These are phyloP conservation scores for Timandra comae DNA, from an alignment of 2,888 invertebrate species.

Conservation along the genomic window DNA sequence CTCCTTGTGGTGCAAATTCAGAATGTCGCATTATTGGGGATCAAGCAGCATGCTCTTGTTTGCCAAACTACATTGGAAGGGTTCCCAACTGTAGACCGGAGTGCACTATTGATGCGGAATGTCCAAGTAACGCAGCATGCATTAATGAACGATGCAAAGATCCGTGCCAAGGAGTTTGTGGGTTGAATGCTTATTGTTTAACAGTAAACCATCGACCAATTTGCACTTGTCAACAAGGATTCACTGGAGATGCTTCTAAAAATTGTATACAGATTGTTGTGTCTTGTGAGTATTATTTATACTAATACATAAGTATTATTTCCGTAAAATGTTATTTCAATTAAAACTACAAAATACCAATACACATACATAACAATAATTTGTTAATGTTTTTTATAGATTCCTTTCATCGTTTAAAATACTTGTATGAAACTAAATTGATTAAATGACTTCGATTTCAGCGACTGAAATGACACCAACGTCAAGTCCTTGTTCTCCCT, in stretches of 20 bases:
- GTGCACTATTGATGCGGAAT: slow-evolving; percentile 87
- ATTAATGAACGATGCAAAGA: slow-evolving; percentile 87
- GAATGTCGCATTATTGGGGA: slow-evolving; percentile 87
- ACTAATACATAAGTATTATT: too few species aligned
- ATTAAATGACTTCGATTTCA: slow-evolving; percentile 37
- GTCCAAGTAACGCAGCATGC: slow-evolving; percentile 88
- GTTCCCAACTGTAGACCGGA: slow-evolving; percentile 92
- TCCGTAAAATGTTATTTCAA: too few species aligned
- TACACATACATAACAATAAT: too few species aligned
- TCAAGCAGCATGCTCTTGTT: slow-evolving; percentile 90
- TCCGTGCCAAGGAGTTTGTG: slow-evolving; percentile 88
- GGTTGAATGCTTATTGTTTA: slow-evolving; percentile 86
- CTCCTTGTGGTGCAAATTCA: slow-evolving; percentile 90
- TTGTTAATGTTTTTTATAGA: too few species aligned
- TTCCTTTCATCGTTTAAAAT: slow-evolving; percentile 1
- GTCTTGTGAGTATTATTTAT: slow-evolving; percentile 42
- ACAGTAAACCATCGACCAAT: slow-evolving; percentile 90
- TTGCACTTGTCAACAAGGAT: slow-evolving; percentile 89
- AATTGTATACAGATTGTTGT: slow-evolving; percentile 78
- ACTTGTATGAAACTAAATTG: too few species aligned
- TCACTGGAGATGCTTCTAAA: slow-evolving; percentile 85
- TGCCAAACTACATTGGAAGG: slow-evolving; percentile 86
- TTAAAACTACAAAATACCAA: too few species aligned
- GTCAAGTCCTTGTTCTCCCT: slow-evolving; percentile 86
- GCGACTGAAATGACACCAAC: slow-evolving; percentile 80